Evolutionary conservation across 2,888 invertebrate genomes (phyloP), one percentile per base, ranked within the genome.

Genomic region (Andrena camellia): DNA sequence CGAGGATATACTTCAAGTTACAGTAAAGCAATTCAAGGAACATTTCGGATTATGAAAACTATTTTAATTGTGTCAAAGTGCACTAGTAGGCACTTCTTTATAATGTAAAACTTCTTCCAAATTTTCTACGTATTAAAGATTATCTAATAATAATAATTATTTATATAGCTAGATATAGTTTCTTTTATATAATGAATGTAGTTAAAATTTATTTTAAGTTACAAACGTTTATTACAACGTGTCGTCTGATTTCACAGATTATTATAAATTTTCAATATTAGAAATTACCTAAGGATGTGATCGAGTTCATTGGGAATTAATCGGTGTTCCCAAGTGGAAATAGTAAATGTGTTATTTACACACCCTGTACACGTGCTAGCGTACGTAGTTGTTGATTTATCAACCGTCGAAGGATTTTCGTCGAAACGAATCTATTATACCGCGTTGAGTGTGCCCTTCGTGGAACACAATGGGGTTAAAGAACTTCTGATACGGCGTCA

Each of bases 401-500:
- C 50, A 66, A 77, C 31, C 33, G 13, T 48, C 35, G 20, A 33
- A 31, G 50, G 35, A 35, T 73, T 66, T 72, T 62, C 52, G 52
- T 62, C 7, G 31, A 76, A 59, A 59, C 7, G 35, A 60, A 35
- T 76, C n/a, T 67, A 54, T 60, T 66, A 66, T 54, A 20, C 35
- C 31, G 31, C 13, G 23, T 67, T 42, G 5, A 48, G 35, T 60
- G 29, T 35, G 60, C 42, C 66, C 42, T 62, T 73, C 42, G 5
- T 54, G 50, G 63, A 54, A 35, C 42, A 66, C 60, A 66, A 78
- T 74, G 67, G 66, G 69, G 81, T 83, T 76, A 77, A 83, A 67
- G 81, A 85, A 85, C 78, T 59, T 75, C 72, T 60, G 73, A 84
- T 84, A 69, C 26, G 42, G 54, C 78, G 68, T 78, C 72, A 68